phyloP scores from a whole-genome alignment of 2,113 vertebrate genomes.

The Ceratotherium simum region DNA sequence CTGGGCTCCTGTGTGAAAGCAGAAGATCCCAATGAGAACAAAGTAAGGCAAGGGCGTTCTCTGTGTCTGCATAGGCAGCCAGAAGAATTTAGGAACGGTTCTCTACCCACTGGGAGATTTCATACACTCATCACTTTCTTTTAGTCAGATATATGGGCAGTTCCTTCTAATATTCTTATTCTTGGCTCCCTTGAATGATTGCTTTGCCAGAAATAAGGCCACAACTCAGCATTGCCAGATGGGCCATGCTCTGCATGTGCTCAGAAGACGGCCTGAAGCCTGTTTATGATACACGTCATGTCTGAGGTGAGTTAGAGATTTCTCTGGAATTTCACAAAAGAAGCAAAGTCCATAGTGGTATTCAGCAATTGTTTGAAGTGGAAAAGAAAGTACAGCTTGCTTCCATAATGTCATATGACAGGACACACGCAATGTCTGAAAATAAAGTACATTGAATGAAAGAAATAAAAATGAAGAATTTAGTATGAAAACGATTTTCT shows the following conservation, averaged over 20 bases:
- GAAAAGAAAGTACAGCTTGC: not conserved
- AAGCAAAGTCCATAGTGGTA: not conserved
- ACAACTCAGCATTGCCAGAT: not conserved
- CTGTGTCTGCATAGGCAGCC: not conserved
- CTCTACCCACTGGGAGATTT: conserved; percentile 36
- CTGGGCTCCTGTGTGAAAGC: not conserved
- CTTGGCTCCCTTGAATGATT: conserved; percentile 38
- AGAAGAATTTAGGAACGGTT: not conserved
- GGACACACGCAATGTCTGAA: not conserved
- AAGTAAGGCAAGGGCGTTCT: not conserved
- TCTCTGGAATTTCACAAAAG: not conserved
- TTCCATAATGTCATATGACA: not conserved
- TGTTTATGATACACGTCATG: not conserved
- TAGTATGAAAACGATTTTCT: not conserved
- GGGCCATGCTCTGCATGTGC: not conserved
- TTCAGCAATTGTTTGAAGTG: not conserved
- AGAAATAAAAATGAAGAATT: not conserved
- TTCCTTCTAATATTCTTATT: conserved; percentile 49
- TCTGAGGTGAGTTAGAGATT: conserved; percentile 28
- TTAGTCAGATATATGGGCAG: conserved; percentile 11
- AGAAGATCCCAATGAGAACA: not conserved
- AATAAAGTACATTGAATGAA: not conserved
- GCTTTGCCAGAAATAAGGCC: conserved; percentile 61
- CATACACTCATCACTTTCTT: conserved; percentile 58
- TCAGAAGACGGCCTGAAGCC: not conserved